Base-by-base conservation (phyloP, 2,888 invertebrate species). In the Microdon myrmicae region DNA sequence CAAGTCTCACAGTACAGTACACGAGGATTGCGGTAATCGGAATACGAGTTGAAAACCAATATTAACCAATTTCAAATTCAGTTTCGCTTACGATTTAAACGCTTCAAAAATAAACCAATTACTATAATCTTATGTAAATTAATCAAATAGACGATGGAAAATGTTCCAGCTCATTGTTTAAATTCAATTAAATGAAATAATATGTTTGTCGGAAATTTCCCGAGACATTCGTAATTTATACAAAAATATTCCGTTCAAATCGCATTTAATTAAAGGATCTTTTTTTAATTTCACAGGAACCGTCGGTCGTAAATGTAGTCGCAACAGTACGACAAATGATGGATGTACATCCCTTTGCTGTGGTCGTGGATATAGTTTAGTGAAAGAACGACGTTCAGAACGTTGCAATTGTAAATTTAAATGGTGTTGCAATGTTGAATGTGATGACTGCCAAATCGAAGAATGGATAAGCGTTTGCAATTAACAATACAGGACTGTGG, bases 391-490 rank as follows among this genome's bases (percentile, higher is more conserved):
- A 38, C 86, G 88, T 67, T 85, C 87, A 44, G 90, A 93, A 73
- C 84, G 90, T 17, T 96, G 96, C 77, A 87, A 89, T 75, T 96
- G 96, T 81, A 90, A 89, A 71, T 96, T 96, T 81, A 88, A 90
- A 72, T 96, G 96, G 95, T 96, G 96, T 82, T 96, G 96, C 81
- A 83, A 87, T 67, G 96, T 96, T 13, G 88, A 90, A 76, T 96
- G 96, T 76, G 87, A 94, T 72, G 89, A 88, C 73, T 96, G 96
- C 78, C 87, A 87, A 32, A 85, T 89, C 54, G 92, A 92, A 71
- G 91, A 92, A 75, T 92, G 93, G 90, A 87, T 94, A 64, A 92
- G 94, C 68, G 90, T 93, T 71, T 96, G 96, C 85, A 93, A 94
- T 83, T 94, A 83, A 82, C 22, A 28, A 44, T 7, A 48, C 14